Evolutionary conservation across 2,797 vertebrate genomes (phyloP).

Genomic region (Pseudochaenichthys georgianus): DNA sequence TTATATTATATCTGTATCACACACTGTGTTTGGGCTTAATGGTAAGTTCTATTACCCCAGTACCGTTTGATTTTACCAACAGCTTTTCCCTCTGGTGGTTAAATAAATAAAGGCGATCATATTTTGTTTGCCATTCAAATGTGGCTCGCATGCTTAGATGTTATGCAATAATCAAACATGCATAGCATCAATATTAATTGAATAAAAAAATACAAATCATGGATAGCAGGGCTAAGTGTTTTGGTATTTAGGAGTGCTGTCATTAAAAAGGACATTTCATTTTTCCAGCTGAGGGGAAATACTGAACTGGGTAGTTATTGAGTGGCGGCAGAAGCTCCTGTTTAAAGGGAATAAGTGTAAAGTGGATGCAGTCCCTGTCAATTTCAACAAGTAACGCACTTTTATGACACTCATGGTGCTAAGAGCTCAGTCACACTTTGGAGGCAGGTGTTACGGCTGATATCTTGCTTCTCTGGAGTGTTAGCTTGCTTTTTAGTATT

Average conservation of each 20-base stretch:
- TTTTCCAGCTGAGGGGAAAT: not conserved
- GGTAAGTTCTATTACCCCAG: not conserved
- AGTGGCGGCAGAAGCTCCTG: not conserved
- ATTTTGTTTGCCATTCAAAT: not conserved
- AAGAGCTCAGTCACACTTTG: conserved; percentile 1
- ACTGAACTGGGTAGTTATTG: not conserved
- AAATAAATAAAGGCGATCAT: conserved; percentile 4
- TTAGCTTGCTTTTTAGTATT: not conserved
- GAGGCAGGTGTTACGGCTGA: not conserved
- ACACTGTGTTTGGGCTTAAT: not conserved
- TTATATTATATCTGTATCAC: not conserved
- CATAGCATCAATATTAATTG: not conserved
- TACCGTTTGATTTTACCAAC: not conserved
- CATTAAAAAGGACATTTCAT: not conserved
- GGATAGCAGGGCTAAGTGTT: not conserved
- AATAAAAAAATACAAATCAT: not conserved
- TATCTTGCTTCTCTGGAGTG: not conserved
- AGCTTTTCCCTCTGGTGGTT: conserved; percentile 16
- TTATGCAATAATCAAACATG: not conserved
- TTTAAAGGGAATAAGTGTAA: not conserved
- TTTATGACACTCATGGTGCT: not conserved
- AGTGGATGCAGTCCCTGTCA: not conserved
- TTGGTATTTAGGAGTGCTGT: not conserved
- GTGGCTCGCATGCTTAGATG: too few relatives aligned
- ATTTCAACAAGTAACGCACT: not conserved